Conservation (phyloP, 35 echinoderm and acorn worm genomes). For the Ophiothrix spiculata region DNA sequence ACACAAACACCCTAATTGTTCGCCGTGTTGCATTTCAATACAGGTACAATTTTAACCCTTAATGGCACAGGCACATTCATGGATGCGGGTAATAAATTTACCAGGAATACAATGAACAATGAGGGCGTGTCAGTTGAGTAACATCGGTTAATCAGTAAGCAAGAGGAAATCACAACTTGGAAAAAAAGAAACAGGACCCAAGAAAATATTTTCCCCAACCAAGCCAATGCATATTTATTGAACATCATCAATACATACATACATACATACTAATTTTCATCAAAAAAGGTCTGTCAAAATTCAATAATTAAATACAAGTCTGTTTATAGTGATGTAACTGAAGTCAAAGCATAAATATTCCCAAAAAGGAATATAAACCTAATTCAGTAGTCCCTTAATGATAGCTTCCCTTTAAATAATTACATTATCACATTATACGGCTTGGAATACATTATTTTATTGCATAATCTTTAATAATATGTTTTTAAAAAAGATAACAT, state of each 20-base stretch:
- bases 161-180: too few species aligned
- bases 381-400: neutral
- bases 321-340: neutral
- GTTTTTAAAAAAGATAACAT: neutral
- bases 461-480: neutral
- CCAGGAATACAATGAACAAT: too few species aligned
- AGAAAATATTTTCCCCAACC: neutral
- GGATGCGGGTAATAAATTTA: too few species aligned
- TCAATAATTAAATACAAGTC: neutral
- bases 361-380: neutral
- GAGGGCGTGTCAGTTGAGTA: too few species aligned
- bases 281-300: neutral
- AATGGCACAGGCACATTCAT: too few species aligned
- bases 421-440: neutral
- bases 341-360: neutral
- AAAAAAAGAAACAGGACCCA: too few species aligned
- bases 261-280: neutral
- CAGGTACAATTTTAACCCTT: too few species aligned
- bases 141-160: too few species aligned
- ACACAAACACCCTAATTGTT: too few species aligned
- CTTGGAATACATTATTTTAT: neutral
- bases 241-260: neutral
- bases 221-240: constrained; percentile 7
- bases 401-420: neutral
- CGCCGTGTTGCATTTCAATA: too few species aligned